A percentile compares a stretch with the other conserved stretches of the same genome.
Evolutionary conservation across 2,113 vertebrate genomes (phyloP).

Genomic region (Lynx canadensis): DNA sequence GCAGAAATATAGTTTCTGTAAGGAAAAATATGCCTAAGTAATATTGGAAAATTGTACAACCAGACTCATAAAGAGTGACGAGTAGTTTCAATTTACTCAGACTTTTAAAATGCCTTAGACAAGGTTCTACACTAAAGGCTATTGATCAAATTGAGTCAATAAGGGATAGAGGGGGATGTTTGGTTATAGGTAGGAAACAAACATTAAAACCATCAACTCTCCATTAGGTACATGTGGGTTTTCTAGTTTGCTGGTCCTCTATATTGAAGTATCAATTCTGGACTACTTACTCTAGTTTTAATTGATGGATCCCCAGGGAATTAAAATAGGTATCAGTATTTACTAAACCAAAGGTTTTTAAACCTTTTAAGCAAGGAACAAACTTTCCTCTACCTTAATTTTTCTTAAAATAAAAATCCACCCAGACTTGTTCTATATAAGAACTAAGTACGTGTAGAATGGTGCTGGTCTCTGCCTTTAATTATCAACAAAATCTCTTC

Average conservation of each 20-base stretch:
- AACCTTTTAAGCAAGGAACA: background rate
- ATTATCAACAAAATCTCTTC: background rate
- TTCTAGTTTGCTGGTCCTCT: background rate
- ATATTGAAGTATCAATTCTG: constrained; percentile 12
- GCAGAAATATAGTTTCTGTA: background rate
- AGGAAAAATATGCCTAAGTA: background rate
- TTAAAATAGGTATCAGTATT: constrained; percentile 14
- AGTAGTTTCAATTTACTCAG: background rate
- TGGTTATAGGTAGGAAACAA: constrained; percentile 38
- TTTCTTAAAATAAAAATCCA: background rate
- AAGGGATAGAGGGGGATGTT: background rate
- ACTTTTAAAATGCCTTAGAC: constrained; percentile 18
- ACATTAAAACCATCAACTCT: constrained; percentile 27
- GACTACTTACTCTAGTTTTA: background rate
- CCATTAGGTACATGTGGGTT: background rate
- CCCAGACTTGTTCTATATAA: background rate
- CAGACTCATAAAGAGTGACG: background rate
- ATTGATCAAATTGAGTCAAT: constrained; percentile 58
- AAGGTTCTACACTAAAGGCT: background rate
- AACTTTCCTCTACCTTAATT: background rate
- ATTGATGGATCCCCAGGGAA: background rate
- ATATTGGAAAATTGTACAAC: background rate
- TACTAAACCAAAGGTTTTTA: background rate
- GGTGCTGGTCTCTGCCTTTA: background rate
- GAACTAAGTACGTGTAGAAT: background rate